Conservation (phyloP, 2,888 invertebrate genomes). For the Nephrotoma appendiculata region DNA sequence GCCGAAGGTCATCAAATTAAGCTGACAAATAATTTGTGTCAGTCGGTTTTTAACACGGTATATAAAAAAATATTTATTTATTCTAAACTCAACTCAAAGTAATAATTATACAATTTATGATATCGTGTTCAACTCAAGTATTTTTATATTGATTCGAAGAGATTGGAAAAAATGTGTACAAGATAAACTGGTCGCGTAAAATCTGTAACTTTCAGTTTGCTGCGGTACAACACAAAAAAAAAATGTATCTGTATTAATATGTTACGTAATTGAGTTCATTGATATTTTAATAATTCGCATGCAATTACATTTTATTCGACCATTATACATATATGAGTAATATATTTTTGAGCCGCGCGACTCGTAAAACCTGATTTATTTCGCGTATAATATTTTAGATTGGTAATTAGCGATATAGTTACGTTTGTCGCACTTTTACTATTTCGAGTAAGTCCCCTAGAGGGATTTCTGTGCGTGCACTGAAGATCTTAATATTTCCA, state of each 20-base stretch:
- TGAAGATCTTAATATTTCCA: neutral
- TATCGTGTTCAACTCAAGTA: neutral
- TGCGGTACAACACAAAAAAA: neutral
- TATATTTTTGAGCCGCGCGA: neutral
- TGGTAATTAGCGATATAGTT: neutral
- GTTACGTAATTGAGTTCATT: constrained; percentile 2
- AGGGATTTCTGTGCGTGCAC: neutral
- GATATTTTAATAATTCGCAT: neutral
- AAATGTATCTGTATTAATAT: neutral
- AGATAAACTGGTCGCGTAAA: neutral
- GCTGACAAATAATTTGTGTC: neutral
- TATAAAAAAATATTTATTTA: neutral
- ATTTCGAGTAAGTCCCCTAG: neutral
- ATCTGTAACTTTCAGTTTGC: neutral
- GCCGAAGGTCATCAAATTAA: neutral
- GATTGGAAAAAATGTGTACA: neutral
- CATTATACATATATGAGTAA: neutral
- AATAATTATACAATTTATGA: neutral
- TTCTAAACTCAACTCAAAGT: neutral
- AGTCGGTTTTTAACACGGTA: neutral
- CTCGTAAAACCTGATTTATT: neutral
- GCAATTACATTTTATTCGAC: neutral
- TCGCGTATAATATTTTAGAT: neutral
- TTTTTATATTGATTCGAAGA: neutral
- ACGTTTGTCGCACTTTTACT: neutral